Evolutionary conservation across 1,140 invertebrate genomes (phyloP).

Genomic region (Saccostrea glomerata): DNA sequence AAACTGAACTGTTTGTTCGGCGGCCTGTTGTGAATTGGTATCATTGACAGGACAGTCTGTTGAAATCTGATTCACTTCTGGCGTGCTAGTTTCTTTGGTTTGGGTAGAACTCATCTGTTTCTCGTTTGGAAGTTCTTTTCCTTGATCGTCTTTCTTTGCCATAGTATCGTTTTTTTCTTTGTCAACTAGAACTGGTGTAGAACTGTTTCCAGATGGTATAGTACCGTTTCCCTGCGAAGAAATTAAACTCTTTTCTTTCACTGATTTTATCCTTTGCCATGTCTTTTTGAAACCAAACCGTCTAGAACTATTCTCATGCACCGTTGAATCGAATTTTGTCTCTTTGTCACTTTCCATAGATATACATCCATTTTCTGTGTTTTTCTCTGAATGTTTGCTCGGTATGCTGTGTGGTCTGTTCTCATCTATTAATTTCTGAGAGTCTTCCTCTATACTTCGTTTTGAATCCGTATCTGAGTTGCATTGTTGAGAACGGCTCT

Average conservation of each 20-base stretch:
- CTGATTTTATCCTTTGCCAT: background rate
- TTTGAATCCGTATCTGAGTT: background rate
- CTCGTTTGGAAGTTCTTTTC: background rate
- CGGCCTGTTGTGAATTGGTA: background rate
- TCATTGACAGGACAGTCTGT: background rate
- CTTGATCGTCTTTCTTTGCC: background rate
- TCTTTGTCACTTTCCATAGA: background rate
- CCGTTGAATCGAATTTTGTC: background rate
- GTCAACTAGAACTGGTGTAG: background rate
- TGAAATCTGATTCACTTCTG: background rate
- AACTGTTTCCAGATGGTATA: background rate
- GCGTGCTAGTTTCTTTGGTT: background rate
- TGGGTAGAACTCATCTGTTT: background rate
- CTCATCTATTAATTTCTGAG: background rate
- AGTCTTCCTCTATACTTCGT: background rate
- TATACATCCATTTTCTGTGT: background rate
- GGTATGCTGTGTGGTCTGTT: background rate
- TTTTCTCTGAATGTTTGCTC: background rate
- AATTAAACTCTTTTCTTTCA: background rate
- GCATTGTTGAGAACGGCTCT: background rate
- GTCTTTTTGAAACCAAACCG: background rate
- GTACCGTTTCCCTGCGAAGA: slow-evolving; percentile 9
- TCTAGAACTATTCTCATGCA: background rate
- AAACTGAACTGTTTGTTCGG: background rate
- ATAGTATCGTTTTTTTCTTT: background rate